Evolutionary conservation across 2,113 vertebrate genomes (phyloP).

Genomic region (Speoplatyrhinus poulsoni): DNA sequence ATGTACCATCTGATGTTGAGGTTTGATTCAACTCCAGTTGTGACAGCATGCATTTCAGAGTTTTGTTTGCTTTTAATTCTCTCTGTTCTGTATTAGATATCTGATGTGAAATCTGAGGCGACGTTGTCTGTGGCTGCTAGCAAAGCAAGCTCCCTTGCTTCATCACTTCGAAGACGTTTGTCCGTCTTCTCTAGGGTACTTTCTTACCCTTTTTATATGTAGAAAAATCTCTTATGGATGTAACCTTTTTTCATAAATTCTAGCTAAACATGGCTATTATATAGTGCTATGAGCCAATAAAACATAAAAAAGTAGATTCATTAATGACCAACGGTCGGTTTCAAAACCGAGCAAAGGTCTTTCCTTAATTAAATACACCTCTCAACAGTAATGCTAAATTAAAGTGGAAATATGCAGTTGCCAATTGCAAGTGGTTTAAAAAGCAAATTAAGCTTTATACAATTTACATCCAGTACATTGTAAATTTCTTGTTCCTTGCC

Average conservation of each 20-base stretch:
- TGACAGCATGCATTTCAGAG: too few relatives aligned
- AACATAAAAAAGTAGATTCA: too few relatives aligned
- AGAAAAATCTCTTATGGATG: background rate
- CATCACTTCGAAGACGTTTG: constrained; percentile 73
- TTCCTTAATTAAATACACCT: too few relatives aligned
- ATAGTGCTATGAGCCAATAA: too few relatives aligned
- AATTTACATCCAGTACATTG: too few relatives aligned
- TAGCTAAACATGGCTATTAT: too few relatives aligned
- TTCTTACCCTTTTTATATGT: background rate
- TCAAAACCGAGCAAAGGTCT: too few relatives aligned
- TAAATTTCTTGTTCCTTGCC: background rate
- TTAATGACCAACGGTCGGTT: background rate
- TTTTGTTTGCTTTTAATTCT: background rate
- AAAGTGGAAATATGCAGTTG: too few relatives aligned
- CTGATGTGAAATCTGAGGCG: constrained; percentile 68
- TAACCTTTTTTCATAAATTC: too few relatives aligned
- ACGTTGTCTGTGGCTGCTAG: constrained; percentile 56
- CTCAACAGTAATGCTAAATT: too few relatives aligned
- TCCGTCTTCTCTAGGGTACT: constrained; percentile 74
- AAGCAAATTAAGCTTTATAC: too few relatives aligned
- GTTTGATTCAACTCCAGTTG: constrained; percentile 39
- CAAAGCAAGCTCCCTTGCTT: constrained; percentile 61
- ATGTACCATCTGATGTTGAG: constrained; percentile 72
- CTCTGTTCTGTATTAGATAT: constrained; percentile 49
- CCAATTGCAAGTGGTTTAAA: too few relatives aligned